These are phyloP conservation scores for Syrrhaptes paradoxus DNA, from an alignment of 2,113 vertebrate species.

Conservation along the genomic window DNA sequence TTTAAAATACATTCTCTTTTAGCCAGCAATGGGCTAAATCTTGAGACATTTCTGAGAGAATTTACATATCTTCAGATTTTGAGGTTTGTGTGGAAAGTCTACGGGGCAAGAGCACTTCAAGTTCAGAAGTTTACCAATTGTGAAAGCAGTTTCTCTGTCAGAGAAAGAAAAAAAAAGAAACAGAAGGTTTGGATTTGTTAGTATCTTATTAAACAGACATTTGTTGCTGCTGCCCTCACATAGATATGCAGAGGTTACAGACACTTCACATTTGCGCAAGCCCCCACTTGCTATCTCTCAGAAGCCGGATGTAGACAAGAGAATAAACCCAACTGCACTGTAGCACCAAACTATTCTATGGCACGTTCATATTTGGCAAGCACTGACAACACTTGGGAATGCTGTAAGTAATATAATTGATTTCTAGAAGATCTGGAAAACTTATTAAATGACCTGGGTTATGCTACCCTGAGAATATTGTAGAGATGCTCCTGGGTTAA, in stretches of 20 bases:
- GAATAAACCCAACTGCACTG: not conserved
- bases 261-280: not conserved
- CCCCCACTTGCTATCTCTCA: not conserved
- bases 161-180: not conserved
- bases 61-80: constrained; percentile 11
- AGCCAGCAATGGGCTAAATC: constrained; percentile 5
- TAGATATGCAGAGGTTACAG: not conserved
- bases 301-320: not conserved
- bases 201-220: not conserved
- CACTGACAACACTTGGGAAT: not conserved
- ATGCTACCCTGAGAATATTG: not conserved
- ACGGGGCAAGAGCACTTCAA: not conserved
- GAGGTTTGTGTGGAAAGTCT: not conserved
- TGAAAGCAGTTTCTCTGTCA: not conserved
- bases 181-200: not conserved
- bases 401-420: not conserved
- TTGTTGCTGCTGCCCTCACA: not conserved
- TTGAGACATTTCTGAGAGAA: not conserved
- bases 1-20: constrained; percentile 60
- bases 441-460: not conserved
- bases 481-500: not conserved
- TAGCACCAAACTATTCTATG: not conserved
- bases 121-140: not conserved
- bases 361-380: not conserved
- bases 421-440: not conserved